Conservation (phyloP, 2,888 invertebrate genomes). For the Andrena haemorrhoa region DNA sequence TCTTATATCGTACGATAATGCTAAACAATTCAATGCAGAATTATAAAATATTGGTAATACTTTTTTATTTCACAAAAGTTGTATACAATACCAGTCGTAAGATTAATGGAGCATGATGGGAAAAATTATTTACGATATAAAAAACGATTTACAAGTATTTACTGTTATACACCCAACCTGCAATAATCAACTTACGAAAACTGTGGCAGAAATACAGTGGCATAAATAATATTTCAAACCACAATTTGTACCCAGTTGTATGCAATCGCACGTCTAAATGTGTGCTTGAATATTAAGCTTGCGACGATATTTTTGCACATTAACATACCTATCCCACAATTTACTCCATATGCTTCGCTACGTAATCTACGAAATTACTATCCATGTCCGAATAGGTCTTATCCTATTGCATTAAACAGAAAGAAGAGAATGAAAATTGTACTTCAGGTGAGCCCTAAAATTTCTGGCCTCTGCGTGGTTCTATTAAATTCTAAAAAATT, state of each 20-base stretch:
- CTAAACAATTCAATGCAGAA: background rate
- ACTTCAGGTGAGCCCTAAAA: background rate
- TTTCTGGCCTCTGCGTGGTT: background rate
- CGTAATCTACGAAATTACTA: conserved; percentile 2
- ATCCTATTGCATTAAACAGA: background rate
- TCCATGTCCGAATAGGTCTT: too few species aligned
- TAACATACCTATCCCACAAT: background rate
- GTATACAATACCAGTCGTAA: background rate
- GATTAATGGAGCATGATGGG: background rate
- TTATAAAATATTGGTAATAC: background rate
- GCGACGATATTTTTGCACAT: background rate
- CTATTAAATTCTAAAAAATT: conserved; percentile 21
- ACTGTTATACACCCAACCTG: background rate
- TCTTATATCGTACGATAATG: background rate
- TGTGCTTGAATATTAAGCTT: background rate
- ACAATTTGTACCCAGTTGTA: background rate
- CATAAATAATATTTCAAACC: background rate
- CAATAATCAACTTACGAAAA: background rate
- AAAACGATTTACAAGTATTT: background rate
- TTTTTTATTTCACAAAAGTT: background rate
- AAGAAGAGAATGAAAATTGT: background rate
- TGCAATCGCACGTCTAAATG: background rate
- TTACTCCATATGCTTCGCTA: conserved; percentile 8
- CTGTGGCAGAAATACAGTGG: background rate
- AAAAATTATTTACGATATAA: background rate